phyloP scores from a whole-genome alignment of 2,113 vertebrate species.

The Thamnaconus septentrionalis region DNA sequence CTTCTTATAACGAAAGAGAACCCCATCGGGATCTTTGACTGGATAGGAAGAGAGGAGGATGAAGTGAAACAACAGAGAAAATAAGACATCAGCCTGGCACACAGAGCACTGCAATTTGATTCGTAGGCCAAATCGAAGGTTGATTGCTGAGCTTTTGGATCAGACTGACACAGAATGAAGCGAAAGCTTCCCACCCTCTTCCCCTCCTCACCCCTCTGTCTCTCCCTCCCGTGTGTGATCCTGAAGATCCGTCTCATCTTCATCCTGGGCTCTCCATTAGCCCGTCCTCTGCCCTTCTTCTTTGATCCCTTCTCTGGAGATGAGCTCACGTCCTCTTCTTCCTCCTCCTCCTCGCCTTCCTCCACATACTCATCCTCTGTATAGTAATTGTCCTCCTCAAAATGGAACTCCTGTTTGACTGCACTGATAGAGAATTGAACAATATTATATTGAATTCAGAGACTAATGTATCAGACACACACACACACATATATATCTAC shows the following conservation, averaged over 20 bases:
- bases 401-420: slow-evolving; percentile 69
- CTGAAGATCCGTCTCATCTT: slow-evolving; percentile 80
- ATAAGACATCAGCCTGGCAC: not conserved
- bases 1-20: slow-evolving; percentile 88
- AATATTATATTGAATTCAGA: not conserved
- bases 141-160: not conserved
- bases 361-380: slow-evolving; percentile 75
- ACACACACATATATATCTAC: too few relatives aligned
- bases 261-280: slow-evolving; percentile 68
- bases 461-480: too few relatives aligned
- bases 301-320: slow-evolving; percentile 49
- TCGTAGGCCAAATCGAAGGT: too few relatives aligned
- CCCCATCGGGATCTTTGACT: slow-evolving; percentile 87
- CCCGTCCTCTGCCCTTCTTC: slow-evolving; percentile 70
- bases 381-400: slow-evolving; percentile 74
- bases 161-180: too few relatives aligned
- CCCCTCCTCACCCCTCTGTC: slow-evolving; percentile 78
- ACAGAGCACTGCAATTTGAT: not conserved
- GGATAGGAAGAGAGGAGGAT: not conserved
- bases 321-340: slow-evolving; percentile 48
- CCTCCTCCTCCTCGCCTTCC: slow-evolving; percentile 70
- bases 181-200: not conserved
- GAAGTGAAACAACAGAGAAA: not conserved
- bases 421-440: not conserved
- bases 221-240: slow-evolving; percentile 83